These are phyloP conservation scores for Rhinopomastus cyanomelas DNA, from an alignment of 2,113 vertebrate species.

Conservation along the genomic window DNA sequence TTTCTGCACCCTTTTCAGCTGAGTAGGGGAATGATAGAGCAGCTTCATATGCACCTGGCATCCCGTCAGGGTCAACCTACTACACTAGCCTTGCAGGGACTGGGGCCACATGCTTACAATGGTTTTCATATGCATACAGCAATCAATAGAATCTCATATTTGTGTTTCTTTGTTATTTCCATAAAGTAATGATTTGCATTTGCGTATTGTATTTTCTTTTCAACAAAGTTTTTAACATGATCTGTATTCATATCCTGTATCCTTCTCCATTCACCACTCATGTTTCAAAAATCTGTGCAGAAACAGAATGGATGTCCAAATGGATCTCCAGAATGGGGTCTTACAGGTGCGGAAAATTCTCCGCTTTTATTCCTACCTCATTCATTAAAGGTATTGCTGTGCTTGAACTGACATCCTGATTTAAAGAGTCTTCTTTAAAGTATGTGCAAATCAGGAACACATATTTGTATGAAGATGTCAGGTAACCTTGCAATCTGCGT, in stretches of 20 bases:
- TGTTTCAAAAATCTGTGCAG: neutral
- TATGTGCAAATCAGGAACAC: neutral
- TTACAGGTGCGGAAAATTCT: neutral
- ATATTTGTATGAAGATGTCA: neutral
- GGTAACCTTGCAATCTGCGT: neutral
- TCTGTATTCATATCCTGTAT: neutral
- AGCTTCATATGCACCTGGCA: neutral
- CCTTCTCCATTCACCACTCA: neutral
- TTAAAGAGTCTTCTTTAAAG: neutral
- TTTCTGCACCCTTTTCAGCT: neutral
- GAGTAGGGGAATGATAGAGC: neutral
- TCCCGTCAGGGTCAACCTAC: neutral
- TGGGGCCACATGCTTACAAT: neutral
- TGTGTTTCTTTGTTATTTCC: neutral
- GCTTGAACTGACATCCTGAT: neutral
- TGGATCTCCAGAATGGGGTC: too few species aligned
- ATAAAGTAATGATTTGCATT: neutral
- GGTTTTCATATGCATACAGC: neutral
- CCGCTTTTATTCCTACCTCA: neutral
- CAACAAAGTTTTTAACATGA: neutral
- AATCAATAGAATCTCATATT: neutral
- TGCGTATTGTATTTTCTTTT: neutral
- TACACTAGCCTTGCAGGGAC: neutral
- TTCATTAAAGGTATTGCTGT: neutral
- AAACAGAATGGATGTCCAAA: too few species aligned